Base-by-base conservation (phyloP, 2,797 vertebrate species). In the Bucorvus abyssinicus region DNA sequence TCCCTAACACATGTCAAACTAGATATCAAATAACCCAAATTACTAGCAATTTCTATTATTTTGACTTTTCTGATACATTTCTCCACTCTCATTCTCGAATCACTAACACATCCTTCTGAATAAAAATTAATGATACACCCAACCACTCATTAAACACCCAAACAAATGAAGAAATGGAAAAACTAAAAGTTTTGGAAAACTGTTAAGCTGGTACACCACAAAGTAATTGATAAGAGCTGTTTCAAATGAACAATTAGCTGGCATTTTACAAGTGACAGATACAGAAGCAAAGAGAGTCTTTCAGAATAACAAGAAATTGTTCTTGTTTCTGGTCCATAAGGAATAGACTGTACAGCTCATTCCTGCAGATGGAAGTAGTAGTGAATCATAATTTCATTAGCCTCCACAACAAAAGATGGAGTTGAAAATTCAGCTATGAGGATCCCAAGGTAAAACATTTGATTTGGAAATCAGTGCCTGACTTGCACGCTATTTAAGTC, bases 341-440 rank as follows among this genome's bases (percentile, higher is more conserved):
- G 86, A 89, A 80, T 30, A 64, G 11, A 77, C 9, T 40, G 45
- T 9, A 70, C 17, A 49, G n/a, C 52, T 88, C 73, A 91, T 32
- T 57, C 24, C 60, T 20, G 49, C 36, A 10, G 6, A 67, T 0
- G 0, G 57, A 91, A 95, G 50, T 0, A 0, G 56, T 5, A 52
- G 34, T 81, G 86, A 95, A 96, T 79, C 65, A 84, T 18, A 57
- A 86, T 55, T 88, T 90, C 74, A 82, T 78, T 92, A 3, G 26
- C 30, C 63, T 87, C 47, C 6, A 2, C 61, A 75, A 73, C 45
- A 83, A 85, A 91, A 87, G 56, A 78, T 22, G 14, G n/a, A n/a
- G n/a, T n/a, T n/a, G 57, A 82, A 79, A 79, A 82, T 22, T 36
- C 32, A 49, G 38, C 67, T 57, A 34, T 8, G 20, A 88, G 55